phyloP scores from a whole-genome alignment of 2,797 vertebrate species.

The Netta rufina region DNA sequence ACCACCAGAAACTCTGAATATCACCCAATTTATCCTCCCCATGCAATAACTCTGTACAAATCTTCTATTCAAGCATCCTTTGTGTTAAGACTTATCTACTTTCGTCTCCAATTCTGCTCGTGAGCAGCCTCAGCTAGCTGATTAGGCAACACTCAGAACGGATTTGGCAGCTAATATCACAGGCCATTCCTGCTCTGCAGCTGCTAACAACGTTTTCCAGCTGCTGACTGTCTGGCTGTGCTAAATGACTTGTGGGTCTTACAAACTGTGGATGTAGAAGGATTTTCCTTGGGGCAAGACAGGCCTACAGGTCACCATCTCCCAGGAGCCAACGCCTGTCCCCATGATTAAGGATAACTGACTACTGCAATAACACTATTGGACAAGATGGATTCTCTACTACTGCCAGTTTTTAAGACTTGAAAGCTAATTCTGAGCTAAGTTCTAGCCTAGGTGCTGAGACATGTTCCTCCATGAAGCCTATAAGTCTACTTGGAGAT shows the following conservation, averaged over 20 bases:
- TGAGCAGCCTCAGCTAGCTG: background rate
- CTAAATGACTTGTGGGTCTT: conserved; percentile 15
- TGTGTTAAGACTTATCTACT: background rate
- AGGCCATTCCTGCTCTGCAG: background rate
- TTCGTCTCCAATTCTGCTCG: background rate
- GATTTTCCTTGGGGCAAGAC: background rate
- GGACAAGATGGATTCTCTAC: background rate
- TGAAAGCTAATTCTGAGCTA: background rate
- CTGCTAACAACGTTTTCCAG: conserved; percentile 52
- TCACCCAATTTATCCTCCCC: background rate
- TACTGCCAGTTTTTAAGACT: background rate
- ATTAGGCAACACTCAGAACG: conserved; percentile 42
- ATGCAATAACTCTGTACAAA: background rate
- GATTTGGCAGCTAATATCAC: conserved; percentile 25
- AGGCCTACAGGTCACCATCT: background rate
- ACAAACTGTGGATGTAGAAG: background rate
- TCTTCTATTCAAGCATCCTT: background rate
- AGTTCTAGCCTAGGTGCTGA: background rate
- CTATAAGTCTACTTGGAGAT: background rate
- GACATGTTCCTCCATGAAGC: background rate
- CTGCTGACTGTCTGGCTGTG: conserved; percentile 40
- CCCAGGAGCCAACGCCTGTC: background rate
- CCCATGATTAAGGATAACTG: background rate
- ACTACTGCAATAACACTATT: background rate
- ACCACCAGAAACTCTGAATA: background rate